A percentile compares a stretch with the other conserved stretches of the same genome.
Conservation (phyloP, 2,888 invertebrate genomes). For the Isoperla grammatica region DNA sequence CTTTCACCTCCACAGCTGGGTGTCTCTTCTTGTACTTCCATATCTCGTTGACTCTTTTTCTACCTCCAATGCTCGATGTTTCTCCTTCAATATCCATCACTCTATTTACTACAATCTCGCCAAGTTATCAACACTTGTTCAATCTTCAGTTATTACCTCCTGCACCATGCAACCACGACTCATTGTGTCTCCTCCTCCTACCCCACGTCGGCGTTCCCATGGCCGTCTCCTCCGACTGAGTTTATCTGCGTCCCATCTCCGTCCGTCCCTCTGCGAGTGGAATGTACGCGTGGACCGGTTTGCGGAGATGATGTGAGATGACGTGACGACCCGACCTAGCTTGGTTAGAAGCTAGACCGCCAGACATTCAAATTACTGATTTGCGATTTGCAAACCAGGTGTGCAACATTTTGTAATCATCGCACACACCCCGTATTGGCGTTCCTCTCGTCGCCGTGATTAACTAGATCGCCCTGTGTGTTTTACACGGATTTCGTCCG, state of each 20-base stretch:
- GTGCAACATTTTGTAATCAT: no score
- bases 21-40: not conserved
- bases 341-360: no score
- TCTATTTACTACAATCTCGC: not conserved
- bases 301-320: conserved; percentile 1
- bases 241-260: conserved; percentile 5
- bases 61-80: conserved; percentile 2
- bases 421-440: no score
- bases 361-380: no score
- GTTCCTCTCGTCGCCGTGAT: no score
- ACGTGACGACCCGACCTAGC: no score
- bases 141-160: no score
- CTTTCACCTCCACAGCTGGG: not conserved
- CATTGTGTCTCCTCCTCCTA: not conserved
- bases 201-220: no score
- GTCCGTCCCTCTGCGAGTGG: not conserved
- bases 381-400: no score
- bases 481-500: no score
- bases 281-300: conserved; percentile 16
- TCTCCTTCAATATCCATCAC: not conserved
- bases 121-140: not conserved
- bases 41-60: not conserved
- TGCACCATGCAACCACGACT: not conserved
- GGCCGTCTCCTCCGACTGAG: no score
- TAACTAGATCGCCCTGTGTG: no score